phyloP scores from a whole-genome alignment of 1,140 invertebrate species.

The Pygmarrhopalites habei region DNA sequence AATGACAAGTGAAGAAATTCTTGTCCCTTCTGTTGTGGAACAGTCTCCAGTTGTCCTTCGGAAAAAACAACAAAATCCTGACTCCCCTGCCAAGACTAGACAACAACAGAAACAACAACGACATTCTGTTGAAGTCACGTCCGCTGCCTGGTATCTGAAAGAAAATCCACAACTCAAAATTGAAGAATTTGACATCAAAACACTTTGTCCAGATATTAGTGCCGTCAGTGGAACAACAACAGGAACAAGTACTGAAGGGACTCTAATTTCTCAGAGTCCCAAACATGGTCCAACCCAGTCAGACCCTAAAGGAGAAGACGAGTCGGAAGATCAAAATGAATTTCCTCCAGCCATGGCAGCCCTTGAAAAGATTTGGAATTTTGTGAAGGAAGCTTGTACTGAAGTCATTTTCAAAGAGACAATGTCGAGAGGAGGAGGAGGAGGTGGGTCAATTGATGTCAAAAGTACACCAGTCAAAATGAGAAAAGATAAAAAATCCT shows the following conservation, averaged over 20 bases:
- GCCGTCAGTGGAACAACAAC: too few species aligned
- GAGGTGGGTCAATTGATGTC: not conserved
- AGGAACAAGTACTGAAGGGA: too few species aligned
- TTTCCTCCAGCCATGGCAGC: conserved; percentile 26
- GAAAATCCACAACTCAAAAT: conserved; percentile 29
- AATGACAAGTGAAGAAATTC: too few species aligned
- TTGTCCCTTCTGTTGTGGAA: too few species aligned
- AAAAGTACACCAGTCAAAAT: conserved; percentile 16
- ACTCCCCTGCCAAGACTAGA: conserved; percentile 40
- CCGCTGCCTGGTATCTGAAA: conserved; percentile 55
- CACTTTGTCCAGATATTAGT: not conserved
- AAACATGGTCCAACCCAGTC: too few species aligned
- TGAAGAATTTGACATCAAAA: conserved; percentile 15
- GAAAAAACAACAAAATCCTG: too few species aligned
- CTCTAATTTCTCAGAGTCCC: too few species aligned
- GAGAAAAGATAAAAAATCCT: conserved; percentile 16
- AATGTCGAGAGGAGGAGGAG: not conserved
- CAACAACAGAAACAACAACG: conserved; percentile 63
- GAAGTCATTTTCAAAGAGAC: conserved; percentile 18
- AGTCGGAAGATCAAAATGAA: not conserved
- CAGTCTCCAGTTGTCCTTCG: too few species aligned
- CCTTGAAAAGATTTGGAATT: conserved; percentile 35
- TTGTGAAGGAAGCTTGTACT: conserved; percentile 30
- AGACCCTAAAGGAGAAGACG: not conserved
- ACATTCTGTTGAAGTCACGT: conserved; percentile 78